Evolutionary conservation across 1,140 invertebrate species (phyloP).

Genomic region (Augochlora pura): DNA sequence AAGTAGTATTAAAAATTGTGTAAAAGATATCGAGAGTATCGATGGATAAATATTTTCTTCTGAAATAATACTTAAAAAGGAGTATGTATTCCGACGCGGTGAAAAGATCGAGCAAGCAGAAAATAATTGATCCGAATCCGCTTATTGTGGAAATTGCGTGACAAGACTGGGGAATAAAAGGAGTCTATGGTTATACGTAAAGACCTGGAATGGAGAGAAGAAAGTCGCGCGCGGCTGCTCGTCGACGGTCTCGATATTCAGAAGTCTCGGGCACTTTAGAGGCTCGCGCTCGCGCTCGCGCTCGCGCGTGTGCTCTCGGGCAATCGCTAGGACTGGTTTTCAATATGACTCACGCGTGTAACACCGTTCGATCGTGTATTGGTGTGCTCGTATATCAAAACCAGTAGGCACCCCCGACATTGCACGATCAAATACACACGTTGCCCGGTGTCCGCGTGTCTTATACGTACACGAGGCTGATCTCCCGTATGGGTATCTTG

Average conservation of each 20-base stretch:
- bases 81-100: too few relatives aligned
- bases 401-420: conserved; percentile 79
- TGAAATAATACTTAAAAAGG: too few relatives aligned
- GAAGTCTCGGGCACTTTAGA: conserved; percentile 46
- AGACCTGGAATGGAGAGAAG: neutral
- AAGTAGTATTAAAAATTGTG: too few relatives aligned
- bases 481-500: neutral
- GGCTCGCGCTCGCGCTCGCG: conserved; percentile 8
- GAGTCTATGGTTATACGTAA: too few relatives aligned
- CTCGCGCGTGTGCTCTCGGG: conserved; percentile 39
- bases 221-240: conserved; percentile 18
- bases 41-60: too few relatives aligned
- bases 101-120: too few relatives aligned
- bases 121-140: too few relatives aligned
- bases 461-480: too few relatives aligned
- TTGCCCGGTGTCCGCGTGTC: neutral
- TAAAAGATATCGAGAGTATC: too few relatives aligned
- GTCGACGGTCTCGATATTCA: conserved; percentile 61
- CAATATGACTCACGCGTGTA: conserved; percentile 75
- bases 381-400: conserved; percentile 79
- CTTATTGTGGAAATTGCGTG: neutral
- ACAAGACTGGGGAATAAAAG: too few relatives aligned
- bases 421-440: conserved; percentile 67
- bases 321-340: conserved; percentile 72
- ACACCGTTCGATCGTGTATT: conserved; percentile 71